These are phyloP conservation scores for Ondatra zibethicus DNA, from an alignment of 2,113 vertebrate species.

Conservation along the genomic window DNA sequence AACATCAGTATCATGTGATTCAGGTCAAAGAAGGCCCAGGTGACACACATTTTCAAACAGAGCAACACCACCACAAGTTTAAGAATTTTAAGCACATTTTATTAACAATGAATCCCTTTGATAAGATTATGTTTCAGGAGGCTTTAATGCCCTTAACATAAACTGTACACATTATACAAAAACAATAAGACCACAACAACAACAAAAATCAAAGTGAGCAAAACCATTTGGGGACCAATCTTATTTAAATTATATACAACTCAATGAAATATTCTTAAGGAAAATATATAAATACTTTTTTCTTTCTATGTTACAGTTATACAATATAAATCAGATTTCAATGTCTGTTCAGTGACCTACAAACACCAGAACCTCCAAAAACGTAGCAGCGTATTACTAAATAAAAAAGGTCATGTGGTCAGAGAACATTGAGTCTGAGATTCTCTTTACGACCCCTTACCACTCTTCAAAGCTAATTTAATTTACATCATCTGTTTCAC, in stretches of 20 bases:
- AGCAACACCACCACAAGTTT: slow-evolving; percentile 68
- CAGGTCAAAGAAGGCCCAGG: neutral
- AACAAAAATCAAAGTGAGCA: slow-evolving; percentile 89
- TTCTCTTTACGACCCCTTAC: slow-evolving; percentile 80
- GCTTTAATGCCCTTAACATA: slow-evolving; percentile 95
- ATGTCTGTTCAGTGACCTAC: slow-evolving; percentile 94
- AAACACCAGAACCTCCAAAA: slow-evolving; percentile 90
- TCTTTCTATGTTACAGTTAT: slow-evolving; percentile 98
- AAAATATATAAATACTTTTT: slow-evolving; percentile 99
- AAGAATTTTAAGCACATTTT: slow-evolving; percentile 91
- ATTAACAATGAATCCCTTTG: slow-evolving; percentile 99
- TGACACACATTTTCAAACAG: slow-evolving; percentile 29
- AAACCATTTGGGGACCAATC: slow-evolving; percentile 88
- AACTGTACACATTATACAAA: slow-evolving; percentile 97
- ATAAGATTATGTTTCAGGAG: slow-evolving; percentile 95
- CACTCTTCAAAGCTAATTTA: slow-evolving; percentile 81
- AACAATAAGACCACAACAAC: slow-evolving; percentile 83
- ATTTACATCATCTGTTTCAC: slow-evolving; percentile 65
- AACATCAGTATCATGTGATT: neutral
- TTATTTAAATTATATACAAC: slow-evolving; percentile 92
- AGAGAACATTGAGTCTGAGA: slow-evolving; percentile 81
- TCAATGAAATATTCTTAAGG: slow-evolving; percentile 96
- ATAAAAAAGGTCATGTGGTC: slow-evolving; percentile 74
- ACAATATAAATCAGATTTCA: slow-evolving; percentile 97
- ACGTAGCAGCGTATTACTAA: slow-evolving; percentile 91